Conservation (phyloP, 2,113 vertebrate species). For the Copsychus sechellarum region DNA sequence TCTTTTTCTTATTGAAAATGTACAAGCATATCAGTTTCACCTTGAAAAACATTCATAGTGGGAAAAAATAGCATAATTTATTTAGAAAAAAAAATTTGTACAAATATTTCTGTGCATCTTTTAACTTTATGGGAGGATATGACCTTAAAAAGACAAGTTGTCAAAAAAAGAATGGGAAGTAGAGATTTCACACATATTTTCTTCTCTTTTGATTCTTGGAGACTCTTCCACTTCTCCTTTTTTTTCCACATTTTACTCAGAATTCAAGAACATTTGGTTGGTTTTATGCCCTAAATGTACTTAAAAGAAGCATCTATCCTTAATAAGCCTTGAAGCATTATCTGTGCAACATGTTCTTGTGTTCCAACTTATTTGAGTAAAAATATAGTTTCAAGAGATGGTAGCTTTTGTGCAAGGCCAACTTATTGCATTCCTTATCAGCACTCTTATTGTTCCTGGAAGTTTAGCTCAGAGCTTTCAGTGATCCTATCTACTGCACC, state of each 20-base stretch:
- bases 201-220: neutral
- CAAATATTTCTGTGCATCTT: neutral
- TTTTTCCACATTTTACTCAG: neutral
- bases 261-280: neutral
- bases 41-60: neutral
- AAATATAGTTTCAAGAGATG: neutral
- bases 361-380: neutral
- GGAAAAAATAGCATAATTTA: neutral
- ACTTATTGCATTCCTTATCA: neutral
- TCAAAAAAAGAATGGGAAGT: neutral
- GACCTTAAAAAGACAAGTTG: neutral
- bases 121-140: neutral
- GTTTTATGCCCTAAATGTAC: neutral
- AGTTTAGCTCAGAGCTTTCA: neutral
- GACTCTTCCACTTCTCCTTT: neutral
- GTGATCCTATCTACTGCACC: neutral
- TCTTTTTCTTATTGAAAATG: constrained; percentile 23
- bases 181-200: neutral
- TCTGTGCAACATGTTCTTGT: neutral
- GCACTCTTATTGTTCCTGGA: neutral
- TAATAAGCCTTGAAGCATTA: neutral
- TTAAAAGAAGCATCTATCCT: neutral
- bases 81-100: neutral
- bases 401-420: neutral
- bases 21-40: constrained; percentile 20